Conservation (phyloP, 2,888 invertebrate species). For the Siphlonurus alternatus region DNA sequence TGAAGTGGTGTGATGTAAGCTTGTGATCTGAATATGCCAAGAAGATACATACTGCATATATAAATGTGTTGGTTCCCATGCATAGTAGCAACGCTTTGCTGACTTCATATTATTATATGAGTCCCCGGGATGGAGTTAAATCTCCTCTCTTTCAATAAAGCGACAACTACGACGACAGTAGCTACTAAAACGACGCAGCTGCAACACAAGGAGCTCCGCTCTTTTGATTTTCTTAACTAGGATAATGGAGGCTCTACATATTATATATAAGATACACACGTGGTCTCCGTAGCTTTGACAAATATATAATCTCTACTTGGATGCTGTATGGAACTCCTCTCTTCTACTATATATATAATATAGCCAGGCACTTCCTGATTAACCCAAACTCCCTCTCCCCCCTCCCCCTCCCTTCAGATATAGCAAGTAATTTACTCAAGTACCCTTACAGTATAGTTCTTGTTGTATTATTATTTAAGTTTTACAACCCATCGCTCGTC, state of each 20-base stretch:
- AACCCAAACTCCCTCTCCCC: background rate
- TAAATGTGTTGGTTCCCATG: background rate
- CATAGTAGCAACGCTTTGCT: too few species aligned
- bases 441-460: background rate
- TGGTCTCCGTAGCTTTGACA: too few species aligned
- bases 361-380: constrained; percentile 1
- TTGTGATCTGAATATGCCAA: too few species aligned
- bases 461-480: background rate
- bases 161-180: too few species aligned
- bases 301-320: background rate
- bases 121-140: too few species aligned
- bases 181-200: too few species aligned
- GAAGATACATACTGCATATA: too few species aligned
- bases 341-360: background rate
- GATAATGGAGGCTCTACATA: background rate
- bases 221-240: background rate
- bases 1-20: too few species aligned
- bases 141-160: too few species aligned
- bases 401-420: background rate
- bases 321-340: background rate
- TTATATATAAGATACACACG: background rate
- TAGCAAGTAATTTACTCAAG: background rate
- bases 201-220: background rate
- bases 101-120: too few species aligned
- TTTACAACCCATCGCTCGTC: background rate